Evolutionary conservation across 2,113 vertebrate genomes (phyloP).

Genomic region (Cebus imitator): DNA sequence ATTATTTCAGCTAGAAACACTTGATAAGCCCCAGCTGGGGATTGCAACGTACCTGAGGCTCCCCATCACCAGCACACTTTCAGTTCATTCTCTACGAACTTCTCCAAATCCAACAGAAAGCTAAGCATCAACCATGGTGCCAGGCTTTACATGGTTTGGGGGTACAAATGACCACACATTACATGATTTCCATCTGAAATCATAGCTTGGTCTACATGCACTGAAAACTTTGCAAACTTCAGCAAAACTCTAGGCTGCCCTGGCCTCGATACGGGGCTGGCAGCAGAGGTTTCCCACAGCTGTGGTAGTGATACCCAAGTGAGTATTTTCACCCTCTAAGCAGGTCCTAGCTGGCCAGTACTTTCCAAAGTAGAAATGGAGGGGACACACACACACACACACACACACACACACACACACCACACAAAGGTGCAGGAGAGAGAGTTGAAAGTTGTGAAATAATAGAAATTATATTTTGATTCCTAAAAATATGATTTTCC

Average conservation of each 20-base stretch:
- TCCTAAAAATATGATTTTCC: not conserved
- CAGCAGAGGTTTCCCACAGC: not conserved
- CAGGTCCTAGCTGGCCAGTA: not conserved
- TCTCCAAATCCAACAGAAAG: not conserved
- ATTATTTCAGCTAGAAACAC: not conserved
- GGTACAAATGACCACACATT: not conserved
- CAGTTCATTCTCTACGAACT: accelerated
- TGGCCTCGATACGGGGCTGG: not conserved
- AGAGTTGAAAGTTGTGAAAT: not conserved
- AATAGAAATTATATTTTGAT: not conserved
- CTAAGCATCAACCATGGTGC: not conserved
- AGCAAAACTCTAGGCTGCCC: conserved; percentile 2
- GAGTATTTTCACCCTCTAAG: not conserved
- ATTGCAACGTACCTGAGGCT: not conserved
- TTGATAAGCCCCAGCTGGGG: not conserved
- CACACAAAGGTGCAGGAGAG: not conserved
- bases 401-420: too few relatives aligned
- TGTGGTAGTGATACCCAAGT: not conserved
- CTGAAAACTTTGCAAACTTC: not conserved
- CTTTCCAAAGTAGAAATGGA: not conserved
- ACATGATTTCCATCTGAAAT: not conserved
- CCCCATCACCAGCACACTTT: accelerated
- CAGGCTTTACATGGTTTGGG: not conserved
- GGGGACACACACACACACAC: not conserved
- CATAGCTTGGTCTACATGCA: not conserved